Evolutionary conservation across 2,888 invertebrate genomes (phyloP), one percentile per base, ranked within the genome.

Genomic region (Brenthis daphne): DNA sequence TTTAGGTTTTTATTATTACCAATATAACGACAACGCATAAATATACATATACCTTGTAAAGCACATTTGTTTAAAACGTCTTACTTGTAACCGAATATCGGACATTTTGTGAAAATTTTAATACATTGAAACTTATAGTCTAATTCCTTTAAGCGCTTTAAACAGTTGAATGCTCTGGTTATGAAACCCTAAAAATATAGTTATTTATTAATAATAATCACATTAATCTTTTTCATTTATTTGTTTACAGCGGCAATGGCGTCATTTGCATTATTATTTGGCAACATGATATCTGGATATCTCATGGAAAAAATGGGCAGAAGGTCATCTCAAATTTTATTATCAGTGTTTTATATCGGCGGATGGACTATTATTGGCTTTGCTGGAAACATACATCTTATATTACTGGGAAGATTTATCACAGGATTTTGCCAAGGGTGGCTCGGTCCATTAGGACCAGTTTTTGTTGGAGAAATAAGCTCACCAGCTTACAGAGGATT

Each of bases 261-360:
- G 33, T 93, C 94, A 0, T 79, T 95, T 37, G 94, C 95, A 0
- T 90, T 95, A 84, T 89, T 94, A 55, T 88, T 94, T 64, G 95
- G 95, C 57, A 95, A 95, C 82, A 79, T 95, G 68, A 79, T 94
- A 64, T 93, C 94, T 0, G 95, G 95, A 51, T 84, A 94, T 66
- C 77, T 95, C 48, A 94, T 95, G 93, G 95, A 95, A 74, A 89
- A 85, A 74, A 85, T 93, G 66, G 96, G 95, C 58, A 89, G 96
- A 77, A 92, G 93, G 77, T 82, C 81, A 16, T 92, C 94, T 5
- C 93, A 94, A 73, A 80, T 94, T 20, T 77, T 94, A 57, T 81
- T 94, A 2, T 91, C 93, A 55, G 82, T 94, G 0, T 93, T 94
- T 13, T 94, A 93, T 60, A 82, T 94, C 11, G 73, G 89, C 11